These are phyloP conservation scores for Morpho achilles DNA, from an alignment of 2,888 invertebrate genomes.

Conservation along the genomic window DNA sequence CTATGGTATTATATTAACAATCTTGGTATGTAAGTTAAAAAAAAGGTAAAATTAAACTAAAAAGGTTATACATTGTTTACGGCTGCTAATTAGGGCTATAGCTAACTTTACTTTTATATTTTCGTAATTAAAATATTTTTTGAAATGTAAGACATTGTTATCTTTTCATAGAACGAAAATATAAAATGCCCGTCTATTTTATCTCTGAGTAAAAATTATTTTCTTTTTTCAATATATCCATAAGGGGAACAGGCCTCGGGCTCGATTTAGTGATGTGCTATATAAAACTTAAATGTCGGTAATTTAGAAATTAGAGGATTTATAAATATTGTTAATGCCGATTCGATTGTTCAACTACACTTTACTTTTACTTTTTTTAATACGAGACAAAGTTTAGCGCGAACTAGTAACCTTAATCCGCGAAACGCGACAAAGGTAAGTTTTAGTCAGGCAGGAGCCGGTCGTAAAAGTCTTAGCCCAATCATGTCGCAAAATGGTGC, in stretches of 20 bases:
- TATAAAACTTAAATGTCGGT: too few species aligned
- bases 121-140: background rate
- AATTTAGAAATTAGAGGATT: too few species aligned
- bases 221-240: constrained; percentile 4
- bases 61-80: background rate
- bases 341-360: too few species aligned
- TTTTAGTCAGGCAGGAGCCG: too few species aligned
- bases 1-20: background rate
- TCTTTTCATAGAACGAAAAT: background rate
- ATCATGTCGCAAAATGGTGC: too few species aligned
- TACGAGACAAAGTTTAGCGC: too few species aligned
- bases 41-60: background rate
- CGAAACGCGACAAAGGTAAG: too few species aligned
- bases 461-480: too few species aligned
- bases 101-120: background rate
- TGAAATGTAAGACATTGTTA: background rate
- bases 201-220: background rate
- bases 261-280: background rate
- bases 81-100: background rate
- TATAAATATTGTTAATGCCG: too few species aligned
- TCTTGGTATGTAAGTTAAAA: background rate
- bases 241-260: background rate
- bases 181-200: background rate
- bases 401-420: too few species aligned
- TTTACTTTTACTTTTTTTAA: too few species aligned